These are phyloP conservation scores for Bungarus multicinctus DNA, from an alignment of 2,113 vertebrate genomes.

Conservation along the genomic window DNA sequence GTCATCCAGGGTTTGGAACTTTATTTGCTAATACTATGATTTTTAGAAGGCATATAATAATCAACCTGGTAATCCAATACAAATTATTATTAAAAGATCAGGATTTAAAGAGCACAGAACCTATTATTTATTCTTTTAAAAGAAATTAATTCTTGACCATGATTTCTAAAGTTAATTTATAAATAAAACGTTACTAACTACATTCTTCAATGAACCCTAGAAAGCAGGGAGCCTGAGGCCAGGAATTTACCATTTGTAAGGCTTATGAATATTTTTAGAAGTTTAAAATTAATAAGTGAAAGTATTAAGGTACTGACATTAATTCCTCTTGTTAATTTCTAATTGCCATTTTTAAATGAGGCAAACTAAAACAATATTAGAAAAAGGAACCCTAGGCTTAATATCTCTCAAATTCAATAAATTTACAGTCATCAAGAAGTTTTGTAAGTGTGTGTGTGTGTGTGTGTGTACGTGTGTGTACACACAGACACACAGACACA, in stretches of 20 bases:
- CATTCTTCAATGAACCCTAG: neutral
- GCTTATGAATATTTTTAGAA: neutral
- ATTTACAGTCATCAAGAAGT: neutral
- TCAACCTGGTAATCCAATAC: constrained; percentile 28
- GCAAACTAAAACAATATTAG: neutral
- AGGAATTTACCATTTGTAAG: neutral
- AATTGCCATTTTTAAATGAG: neutral
- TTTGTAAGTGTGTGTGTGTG: neutral
- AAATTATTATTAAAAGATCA: constrained; percentile 27
- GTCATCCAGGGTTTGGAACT: neutral
- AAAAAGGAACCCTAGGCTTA: neutral
- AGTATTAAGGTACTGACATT: neutral
- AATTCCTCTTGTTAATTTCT: neutral
- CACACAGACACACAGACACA: accelerated
- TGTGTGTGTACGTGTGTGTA: too few relatives aligned
- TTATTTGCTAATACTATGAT: neutral
- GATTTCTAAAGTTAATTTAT: neutral
- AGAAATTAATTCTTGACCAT: neutral
- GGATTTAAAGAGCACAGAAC: constrained; percentile 5
- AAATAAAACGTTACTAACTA: neutral
- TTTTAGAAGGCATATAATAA: constrained; percentile 25
- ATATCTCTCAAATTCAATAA: neutral
- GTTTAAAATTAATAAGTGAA: neutral
- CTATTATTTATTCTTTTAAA: constrained; percentile 18
- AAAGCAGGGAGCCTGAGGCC: neutral